A percentile compares a stretch with the other conserved stretches of the same genome.
These are phyloP conservation scores for Nothura maculosa DNA, from an alignment of 2,797 vertebrate species.

Conservation along the genomic window DNA sequence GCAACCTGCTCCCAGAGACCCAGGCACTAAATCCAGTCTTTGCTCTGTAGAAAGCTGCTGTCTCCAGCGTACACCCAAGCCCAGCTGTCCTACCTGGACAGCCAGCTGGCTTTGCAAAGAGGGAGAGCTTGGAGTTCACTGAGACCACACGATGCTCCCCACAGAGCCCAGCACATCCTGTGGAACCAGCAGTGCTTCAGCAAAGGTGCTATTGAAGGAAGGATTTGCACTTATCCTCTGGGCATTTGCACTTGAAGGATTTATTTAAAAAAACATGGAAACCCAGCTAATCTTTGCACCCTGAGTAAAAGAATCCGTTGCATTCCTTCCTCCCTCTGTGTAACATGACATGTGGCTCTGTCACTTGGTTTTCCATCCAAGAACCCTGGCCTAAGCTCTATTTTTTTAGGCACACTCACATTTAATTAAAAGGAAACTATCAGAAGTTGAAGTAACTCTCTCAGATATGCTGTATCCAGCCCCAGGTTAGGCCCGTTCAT, in stretches of 20 bases:
- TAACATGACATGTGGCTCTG: not conserved
- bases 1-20: not conserved
- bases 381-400: not conserved
- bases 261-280: not conserved
- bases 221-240: not conserved
- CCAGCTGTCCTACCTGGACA: not conserved
- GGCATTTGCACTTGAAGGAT: not conserved
- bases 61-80: not conserved
- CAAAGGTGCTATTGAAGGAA: not conserved
- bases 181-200: not conserved
- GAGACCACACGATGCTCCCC: not conserved
- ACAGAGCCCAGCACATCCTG: not conserved
- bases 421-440: constrained; percentile 52
- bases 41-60: not conserved
- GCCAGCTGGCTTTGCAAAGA: not conserved
- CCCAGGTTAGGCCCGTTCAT: constrained; percentile 4
- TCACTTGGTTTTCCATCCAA: constrained; percentile 23
- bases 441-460: not conserved
- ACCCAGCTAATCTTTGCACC: not conserved
- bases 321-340: not conserved
- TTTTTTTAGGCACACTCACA: constrained; percentile 36
- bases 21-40: not conserved
- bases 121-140: not conserved
- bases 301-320: not conserved
- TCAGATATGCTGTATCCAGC: constrained; percentile 26